Evolutionary conservation across 2,888 invertebrate species (phyloP), one percentile per base, ranked within the genome.

Genomic region (Drosophila subsilvestris): DNA sequence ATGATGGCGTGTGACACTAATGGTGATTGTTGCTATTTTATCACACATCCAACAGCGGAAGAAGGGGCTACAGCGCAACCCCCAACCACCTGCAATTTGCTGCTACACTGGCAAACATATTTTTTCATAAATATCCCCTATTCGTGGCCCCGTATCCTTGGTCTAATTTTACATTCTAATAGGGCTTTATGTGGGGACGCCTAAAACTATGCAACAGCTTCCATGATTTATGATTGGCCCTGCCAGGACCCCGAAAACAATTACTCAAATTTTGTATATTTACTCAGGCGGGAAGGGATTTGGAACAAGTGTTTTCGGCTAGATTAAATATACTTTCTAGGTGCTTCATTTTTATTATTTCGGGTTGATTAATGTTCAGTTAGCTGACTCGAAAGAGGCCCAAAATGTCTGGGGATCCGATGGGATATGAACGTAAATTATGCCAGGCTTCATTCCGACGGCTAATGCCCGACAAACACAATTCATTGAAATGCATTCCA

Each of bases 201-300:
- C 88, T 84, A 87, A 88, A 90, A 81, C 80, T 88, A 89, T 89
- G 70, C 74, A 86, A 43, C 77, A 48, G 68, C 68, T 22, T 18
- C 29, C 22, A 80, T 89, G 90, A 89, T 90, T 89, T 89, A 89
- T 89, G 90, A 87, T 83, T 68, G 79, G 72, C 59, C 72, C 75
- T 60, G 72, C 73, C 74, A 76, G 69, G 75, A 77, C 85, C 79
- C 77, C 63, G 67, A 75, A 66, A 79, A 84, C 89, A 90, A 90
- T 90, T 90, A 90, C 87, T 90, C 90, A 90, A 90, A 86, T 81
- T 85, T 87, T 78, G n/a, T n/a, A 86, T 79, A 81, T 79, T 86
- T 70, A 56, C 66, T 72, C 67, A 63, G 63, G 68, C 57, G 22
- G 29, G 37, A n/a, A 58, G 37, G 58, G 53, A 58, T 50, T 67